Conservation (phyloP, 2,797 vertebrate species). For the Perodicticus potto region DNA sequence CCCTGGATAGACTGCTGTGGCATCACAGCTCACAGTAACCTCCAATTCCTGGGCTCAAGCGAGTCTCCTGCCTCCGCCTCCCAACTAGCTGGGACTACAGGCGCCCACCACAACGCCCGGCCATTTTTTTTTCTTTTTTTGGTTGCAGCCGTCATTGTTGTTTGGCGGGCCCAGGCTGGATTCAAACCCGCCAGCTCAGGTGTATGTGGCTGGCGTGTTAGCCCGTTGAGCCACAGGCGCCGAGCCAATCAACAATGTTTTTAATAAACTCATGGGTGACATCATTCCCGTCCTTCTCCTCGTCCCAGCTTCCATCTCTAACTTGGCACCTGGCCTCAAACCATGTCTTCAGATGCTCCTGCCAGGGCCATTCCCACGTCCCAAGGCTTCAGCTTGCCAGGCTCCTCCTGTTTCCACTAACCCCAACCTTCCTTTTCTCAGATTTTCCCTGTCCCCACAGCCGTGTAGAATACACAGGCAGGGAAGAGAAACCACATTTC, state of each 20-base stretch:
- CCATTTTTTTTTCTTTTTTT: too few species aligned
- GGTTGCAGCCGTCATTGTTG: too few species aligned
- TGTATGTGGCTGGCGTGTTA: too few species aligned
- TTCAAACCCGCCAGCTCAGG: too few species aligned
- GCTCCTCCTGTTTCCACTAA: not conserved
- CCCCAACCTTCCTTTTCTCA: not conserved
- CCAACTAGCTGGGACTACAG: too few species aligned
- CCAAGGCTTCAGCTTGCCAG: not conserved
- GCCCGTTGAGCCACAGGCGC: too few species aligned
- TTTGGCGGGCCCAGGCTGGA: too few species aligned
- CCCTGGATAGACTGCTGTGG: too few species aligned
- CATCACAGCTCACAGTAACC: too few species aligned
- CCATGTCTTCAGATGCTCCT: not conserved
- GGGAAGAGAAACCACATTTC: not conserved
- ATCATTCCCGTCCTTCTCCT: not conserved
- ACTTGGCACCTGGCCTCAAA: not conserved
- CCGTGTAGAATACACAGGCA: rapidly evolving
- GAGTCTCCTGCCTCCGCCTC: too few species aligned
- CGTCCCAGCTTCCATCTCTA: not conserved
- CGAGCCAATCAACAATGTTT: not conserved
- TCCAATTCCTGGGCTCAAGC: too few species aligned
- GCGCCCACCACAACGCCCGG: too few species aligned
- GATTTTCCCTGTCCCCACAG: not conserved
- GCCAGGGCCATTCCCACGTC: not conserved
- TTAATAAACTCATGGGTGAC: not conserved